phyloP scores from a whole-genome alignment of 1,140 invertebrate species.

The Rhynchophorus ferrugineus region DNA sequence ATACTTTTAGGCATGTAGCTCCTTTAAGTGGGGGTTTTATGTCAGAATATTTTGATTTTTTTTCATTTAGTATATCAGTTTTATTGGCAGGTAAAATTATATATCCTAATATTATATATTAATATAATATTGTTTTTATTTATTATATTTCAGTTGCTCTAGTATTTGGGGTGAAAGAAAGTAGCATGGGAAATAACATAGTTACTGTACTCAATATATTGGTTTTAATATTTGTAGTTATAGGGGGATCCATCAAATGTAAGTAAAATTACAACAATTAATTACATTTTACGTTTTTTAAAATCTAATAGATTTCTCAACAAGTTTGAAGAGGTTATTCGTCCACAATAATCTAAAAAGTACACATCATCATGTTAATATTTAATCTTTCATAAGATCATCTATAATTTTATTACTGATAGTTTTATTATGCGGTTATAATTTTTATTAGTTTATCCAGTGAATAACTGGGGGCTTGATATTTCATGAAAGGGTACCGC shows the following conservation, averaged over 20 bases:
- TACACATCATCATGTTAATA: too few species aligned
- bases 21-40: conserved; percentile 52
- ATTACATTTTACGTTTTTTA: not conserved
- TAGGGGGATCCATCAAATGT: conserved; percentile 71
- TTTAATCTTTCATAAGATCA: too few species aligned
- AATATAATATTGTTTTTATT: conserved; percentile 8
- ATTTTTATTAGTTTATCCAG: too few species aligned
- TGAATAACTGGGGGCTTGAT: too few species aligned
- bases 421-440: too few species aligned
- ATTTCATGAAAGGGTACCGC: too few species aligned
- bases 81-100: conserved; percentile 46
- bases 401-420: too few species aligned
- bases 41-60: conserved; percentile 61
- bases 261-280: conserved; percentile 22
- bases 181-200: conserved; percentile 73
- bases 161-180: conserved; percentile 77
- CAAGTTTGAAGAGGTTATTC: not conserved
- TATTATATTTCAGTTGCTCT: conserved; percentile 53
- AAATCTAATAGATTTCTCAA: not conserved
- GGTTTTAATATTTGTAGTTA: conserved; percentile 74
- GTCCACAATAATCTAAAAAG: too few species aligned
- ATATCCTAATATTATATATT: conserved; percentile 2
- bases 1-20: conserved; percentile 49
- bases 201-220: conserved; percentile 78
- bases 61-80: conserved; percentile 53